Percentiles rank a stretch among this genome's conserved stretches.
These are phyloP conservation scores for Kryptopterus vitreolus DNA, from an alignment of 2,797 vertebrate species.

Conservation along the genomic window DNA sequence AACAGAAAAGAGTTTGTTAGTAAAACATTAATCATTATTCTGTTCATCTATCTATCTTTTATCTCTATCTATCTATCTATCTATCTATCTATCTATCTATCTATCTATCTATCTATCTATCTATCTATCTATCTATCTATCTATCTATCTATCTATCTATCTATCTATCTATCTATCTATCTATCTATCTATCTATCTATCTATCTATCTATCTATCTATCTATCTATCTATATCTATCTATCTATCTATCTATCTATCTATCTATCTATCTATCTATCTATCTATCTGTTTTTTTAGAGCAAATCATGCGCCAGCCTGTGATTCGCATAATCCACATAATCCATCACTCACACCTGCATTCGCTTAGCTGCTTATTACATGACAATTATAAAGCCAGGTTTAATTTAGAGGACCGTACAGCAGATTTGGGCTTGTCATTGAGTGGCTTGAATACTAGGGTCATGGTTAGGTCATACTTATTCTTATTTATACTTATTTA, in stretches of 20 bases:
- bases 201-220: not conserved
- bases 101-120: not conserved
- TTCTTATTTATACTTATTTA: no score
- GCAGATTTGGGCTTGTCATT: not conserved
- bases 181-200: not conserved
- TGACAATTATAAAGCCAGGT: not conserved
- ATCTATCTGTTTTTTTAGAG: not conserved
- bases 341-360: no score
- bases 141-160: not conserved
- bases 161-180: not conserved
- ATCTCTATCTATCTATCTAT: not conserved
- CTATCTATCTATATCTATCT: not conserved
- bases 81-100: not conserved
- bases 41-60: not conserved
- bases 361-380: no score
- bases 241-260: not conserved
- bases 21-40: not conserved
- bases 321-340: no score
- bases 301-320: not conserved
- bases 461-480: not conserved
- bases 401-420: not conserved
- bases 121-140: not conserved
- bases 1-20: constrained; percentile 13
- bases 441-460: not conserved
- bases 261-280: not conserved